Base-by-base conservation (phyloP, 2,797 vertebrate species). In the Premnoplex brunnescens region DNA sequence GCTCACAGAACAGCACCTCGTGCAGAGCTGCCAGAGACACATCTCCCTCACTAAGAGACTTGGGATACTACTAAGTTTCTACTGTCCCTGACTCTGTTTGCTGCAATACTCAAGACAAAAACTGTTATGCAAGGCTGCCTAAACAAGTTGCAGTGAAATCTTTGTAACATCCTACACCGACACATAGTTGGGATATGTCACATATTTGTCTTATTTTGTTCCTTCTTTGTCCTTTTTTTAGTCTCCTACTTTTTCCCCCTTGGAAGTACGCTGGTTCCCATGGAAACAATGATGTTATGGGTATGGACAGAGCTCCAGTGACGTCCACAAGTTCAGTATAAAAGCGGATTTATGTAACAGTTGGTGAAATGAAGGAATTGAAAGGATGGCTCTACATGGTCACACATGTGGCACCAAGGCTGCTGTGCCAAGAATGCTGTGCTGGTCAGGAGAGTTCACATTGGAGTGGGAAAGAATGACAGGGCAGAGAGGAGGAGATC, bases 191-290 rank as follows among this genome's bases (percentile, higher is more conserved):
- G 95, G 95, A 94, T 94, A 95, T 95, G 92, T 93, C 95, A 95
- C 89, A 93, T 96, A 93, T 92, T 96, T 96, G 89, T 96, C 95
- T 96, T 95, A 94, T 93, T 96, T 95, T 94, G 78, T 91, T 96
- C 94, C 86, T 92, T 58, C 88, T 96, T 96, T 94, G 94, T 95
- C 95, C 95, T 97, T 97, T 97, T 97, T 97, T 96, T 97, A 97
- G 96, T 94, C 90, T 93, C 86, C 81, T 94, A 96, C 97, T 96
- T 94, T 95, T 94, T 85, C 96, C 89, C 94, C 66, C 93, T 95
- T 97, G 95, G 97, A 96, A 97, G 92, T 95, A 97, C 76, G 59
- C 92, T 92, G 88, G 95, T 96, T 96, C 88, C 97, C 93, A 96
- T 93, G 94, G 97, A 89, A 96, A 96, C 94, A 91, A 66, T 94